Conservation (phyloP, 37 sponge, comb jelly and placozoan genomes). For the Spongilla lacustris region DNA sequence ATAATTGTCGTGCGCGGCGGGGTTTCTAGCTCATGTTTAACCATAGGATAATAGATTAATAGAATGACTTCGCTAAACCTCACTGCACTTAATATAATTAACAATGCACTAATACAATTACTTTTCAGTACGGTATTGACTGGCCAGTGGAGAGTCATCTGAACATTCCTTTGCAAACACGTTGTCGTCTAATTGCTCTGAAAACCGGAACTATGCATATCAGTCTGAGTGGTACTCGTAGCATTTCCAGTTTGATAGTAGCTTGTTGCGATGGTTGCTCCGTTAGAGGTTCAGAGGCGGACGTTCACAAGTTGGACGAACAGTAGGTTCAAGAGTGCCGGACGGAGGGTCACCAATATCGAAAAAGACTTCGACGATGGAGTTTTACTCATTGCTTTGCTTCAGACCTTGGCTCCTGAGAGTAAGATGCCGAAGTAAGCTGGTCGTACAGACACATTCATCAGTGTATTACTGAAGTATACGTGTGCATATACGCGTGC, state of each 20-base stretch:
- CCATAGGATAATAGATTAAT: no score
- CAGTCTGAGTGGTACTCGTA: neutral
- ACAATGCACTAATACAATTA: no score
- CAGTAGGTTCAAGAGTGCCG: neutral
- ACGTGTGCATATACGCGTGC: neutral
- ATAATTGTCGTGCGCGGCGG: no score
- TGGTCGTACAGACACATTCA: neutral
- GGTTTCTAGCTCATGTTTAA: no score
- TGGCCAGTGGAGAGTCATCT: no score
- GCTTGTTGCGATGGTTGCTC: no score
- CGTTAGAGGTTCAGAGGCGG: constrained; percentile 68
- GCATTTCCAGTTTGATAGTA: neutral
- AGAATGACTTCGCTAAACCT: no score
- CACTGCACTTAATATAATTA: no score
- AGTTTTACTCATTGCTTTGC: constrained; percentile 72
- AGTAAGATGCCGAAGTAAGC: constrained; percentile 43
- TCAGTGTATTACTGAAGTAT: no score
- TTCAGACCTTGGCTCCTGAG: constrained; percentile 70
- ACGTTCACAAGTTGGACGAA: constrained; percentile 57
- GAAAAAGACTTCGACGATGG: constrained; percentile 82
- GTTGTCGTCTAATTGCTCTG: neutral
- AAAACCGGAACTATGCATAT: neutral
- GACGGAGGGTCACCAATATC: constrained; percentile 33
- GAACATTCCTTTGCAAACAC: no score
- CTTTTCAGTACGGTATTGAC: no score